Evolutionary conservation across 2,888 invertebrate species (phyloP).

Genomic region (Torymus aiolomorphi): DNA sequence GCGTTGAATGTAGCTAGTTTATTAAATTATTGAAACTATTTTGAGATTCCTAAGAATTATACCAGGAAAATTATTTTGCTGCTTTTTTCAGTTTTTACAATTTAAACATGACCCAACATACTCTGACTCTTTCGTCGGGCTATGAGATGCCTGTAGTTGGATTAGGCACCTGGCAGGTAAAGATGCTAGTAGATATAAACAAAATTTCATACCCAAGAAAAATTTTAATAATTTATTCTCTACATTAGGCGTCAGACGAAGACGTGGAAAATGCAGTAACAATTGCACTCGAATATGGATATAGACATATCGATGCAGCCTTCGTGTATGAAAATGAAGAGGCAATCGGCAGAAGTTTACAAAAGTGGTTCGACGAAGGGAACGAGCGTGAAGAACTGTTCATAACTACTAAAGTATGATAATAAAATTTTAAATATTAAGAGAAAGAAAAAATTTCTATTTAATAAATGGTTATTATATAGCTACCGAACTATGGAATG

Average conservation of each 20-base stretch:
- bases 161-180: neutral
- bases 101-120: no score
- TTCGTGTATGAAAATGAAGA: slow-evolving; percentile 88
- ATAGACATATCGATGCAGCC: slow-evolving; percentile 87
- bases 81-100: no score
- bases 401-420: slow-evolving; percentile 84
- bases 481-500: slow-evolving; percentile 84
- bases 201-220: neutral
- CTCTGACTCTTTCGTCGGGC: neutral
- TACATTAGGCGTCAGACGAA: slow-evolving; percentile 78
- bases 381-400: slow-evolving; percentile 84
- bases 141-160: neutral
- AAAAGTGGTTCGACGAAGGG: slow-evolving; percentile 81
- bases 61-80: no score
- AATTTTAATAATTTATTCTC: neutral
- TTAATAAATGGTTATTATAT: slow-evolving; percentile 61
- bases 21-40: no score
- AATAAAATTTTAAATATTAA: neutral
- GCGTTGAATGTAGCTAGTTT: no score
- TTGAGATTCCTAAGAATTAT: no score
- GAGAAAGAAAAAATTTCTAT: neutral
- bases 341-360: slow-evolving; percentile 82
- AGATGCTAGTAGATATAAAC: neutral
- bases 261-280: slow-evolving; percentile 81
- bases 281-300: slow-evolving; percentile 83